A percentile compares a stretch with the other conserved stretches of the same genome.
Conservation (phyloP, 2,797 vertebrate genomes). For the Emydoidea blandingii region DNA sequence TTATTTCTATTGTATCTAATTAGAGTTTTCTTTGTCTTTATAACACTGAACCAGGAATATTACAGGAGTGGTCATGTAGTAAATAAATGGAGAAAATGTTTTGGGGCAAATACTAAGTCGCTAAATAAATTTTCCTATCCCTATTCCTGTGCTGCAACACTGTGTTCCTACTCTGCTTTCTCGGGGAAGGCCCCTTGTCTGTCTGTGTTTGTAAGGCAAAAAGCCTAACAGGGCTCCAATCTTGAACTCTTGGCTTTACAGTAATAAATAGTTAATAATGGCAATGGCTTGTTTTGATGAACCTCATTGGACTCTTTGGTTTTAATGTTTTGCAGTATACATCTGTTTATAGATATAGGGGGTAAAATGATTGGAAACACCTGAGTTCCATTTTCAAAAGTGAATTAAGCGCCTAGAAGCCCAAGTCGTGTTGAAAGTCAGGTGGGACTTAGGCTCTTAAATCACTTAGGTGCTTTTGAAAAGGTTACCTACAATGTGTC, state of each 20-base stretch:
- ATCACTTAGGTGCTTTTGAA: neutral
- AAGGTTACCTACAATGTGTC: neutral
- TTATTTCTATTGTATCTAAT: neutral
- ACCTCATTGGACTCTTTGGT: neutral
- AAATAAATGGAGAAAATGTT: neutral
- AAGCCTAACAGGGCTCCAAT: fast-evolving
- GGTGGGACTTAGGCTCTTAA: neutral
- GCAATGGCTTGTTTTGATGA: neutral
- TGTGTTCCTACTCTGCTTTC: neutral
- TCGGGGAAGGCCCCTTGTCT: neutral
- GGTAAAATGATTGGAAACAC: neutral
- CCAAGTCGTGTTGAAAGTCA: neutral
- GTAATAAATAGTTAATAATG: neutral
- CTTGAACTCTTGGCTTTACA: neutral
- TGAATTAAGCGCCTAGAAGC: neutral
- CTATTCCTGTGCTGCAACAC: neutral
- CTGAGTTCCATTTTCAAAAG: neutral
- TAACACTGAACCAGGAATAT: neutral
- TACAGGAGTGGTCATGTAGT: neutral
- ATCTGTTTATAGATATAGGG: neutral
- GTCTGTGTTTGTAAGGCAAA: neutral
- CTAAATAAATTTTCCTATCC: neutral
- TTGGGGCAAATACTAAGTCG: neutral
- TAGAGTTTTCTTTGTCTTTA: neutral
- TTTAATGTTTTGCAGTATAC: neutral